Evolutionary conservation across 2,113 vertebrate genomes (phyloP).

Genomic region (Tupaia chinensis): DNA sequence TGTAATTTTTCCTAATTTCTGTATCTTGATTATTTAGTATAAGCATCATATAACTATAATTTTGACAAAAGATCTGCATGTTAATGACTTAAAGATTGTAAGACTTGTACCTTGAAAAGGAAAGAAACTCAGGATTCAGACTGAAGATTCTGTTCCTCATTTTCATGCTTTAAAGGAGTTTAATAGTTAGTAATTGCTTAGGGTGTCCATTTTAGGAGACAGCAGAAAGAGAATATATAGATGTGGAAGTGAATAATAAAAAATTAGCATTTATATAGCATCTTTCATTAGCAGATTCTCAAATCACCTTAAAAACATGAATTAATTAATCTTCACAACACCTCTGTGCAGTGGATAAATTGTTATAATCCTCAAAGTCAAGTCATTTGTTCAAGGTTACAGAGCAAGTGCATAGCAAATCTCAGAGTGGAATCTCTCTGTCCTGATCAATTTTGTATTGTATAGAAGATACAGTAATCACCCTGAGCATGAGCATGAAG

Average conservation of each 20-base stretch:
- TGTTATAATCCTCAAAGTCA: slow-evolving; percentile 60
- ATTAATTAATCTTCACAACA: slow-evolving; percentile 71
- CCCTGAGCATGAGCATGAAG: not conserved
- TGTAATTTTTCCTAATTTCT: slow-evolving; percentile 46
- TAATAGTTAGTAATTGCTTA: slow-evolving; percentile 64
- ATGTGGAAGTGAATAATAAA: slow-evolving; percentile 64
- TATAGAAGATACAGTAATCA: not conserved
- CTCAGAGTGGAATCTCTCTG: slow-evolving; percentile 29
- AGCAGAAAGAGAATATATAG: slow-evolving; percentile 59
- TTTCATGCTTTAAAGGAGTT: slow-evolving; percentile 68
- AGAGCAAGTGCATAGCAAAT: not conserved
- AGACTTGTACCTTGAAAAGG: slow-evolving; percentile 36
- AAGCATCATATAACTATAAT: slow-evolving; percentile 28
- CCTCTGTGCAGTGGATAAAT: slow-evolving; percentile 32
- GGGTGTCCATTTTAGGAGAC: slow-evolving; percentile 46
- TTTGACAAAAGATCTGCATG: slow-evolving; percentile 63
- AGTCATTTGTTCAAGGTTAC: slow-evolving; percentile 67
- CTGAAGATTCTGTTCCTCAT: slow-evolving; percentile 56
- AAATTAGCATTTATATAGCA: slow-evolving; percentile 78
- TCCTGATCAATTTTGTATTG: not conserved
- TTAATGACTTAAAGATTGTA: slow-evolving; percentile 63
- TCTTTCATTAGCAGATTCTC: slow-evolving; percentile 71
- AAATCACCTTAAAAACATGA: slow-evolving; percentile 72
- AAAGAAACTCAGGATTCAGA: slow-evolving; percentile 58
- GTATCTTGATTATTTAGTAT: slow-evolving; percentile 12